Percentiles rank a stretch among this genome's conserved stretches.
phyloP scores from a whole-genome alignment of 2,888 invertebrate genomes.

The Masnerella sp. region DNA sequence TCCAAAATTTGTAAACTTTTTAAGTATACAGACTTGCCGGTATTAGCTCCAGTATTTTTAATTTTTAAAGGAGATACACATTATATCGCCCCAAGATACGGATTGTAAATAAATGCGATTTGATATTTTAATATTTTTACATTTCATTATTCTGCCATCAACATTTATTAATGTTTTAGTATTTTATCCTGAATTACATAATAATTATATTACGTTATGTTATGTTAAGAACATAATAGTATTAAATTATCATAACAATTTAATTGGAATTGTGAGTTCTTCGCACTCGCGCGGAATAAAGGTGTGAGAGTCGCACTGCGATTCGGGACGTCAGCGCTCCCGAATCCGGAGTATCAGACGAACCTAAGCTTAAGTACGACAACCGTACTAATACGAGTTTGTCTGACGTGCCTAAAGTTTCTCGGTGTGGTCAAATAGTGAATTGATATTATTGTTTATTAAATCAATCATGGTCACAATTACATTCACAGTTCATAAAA shows the following conservation, averaged over 20 bases:
- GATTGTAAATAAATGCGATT: conserved; percentile 1
- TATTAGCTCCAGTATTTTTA: conserved; percentile 12
- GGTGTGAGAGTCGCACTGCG: conserved; percentile 2
- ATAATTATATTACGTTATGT: no score
- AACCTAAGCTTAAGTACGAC: neutral
- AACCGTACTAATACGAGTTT: neutral
- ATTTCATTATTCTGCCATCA: no score
- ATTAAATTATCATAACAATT: no score
- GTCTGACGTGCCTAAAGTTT: neutral
- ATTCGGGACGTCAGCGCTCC: neutral
- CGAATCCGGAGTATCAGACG: neutral
- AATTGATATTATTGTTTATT: no score
- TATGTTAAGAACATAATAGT: no score
- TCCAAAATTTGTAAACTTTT: conserved; percentile 1
- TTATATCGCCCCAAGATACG: conserved; percentile 12
- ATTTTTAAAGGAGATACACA: conserved; percentile 6
- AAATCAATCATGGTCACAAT: no score
- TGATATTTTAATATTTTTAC: neutral
- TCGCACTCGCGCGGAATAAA: no score
- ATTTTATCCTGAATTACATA: no score
- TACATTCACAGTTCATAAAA: no score
- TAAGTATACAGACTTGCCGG: conserved; percentile 12
- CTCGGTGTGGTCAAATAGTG: no score
- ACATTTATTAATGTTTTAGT: no score
- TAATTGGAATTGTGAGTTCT: no score